Conservation (phyloP, 2,797 vertebrate species). For the Eulemur rubriventer region DNA sequence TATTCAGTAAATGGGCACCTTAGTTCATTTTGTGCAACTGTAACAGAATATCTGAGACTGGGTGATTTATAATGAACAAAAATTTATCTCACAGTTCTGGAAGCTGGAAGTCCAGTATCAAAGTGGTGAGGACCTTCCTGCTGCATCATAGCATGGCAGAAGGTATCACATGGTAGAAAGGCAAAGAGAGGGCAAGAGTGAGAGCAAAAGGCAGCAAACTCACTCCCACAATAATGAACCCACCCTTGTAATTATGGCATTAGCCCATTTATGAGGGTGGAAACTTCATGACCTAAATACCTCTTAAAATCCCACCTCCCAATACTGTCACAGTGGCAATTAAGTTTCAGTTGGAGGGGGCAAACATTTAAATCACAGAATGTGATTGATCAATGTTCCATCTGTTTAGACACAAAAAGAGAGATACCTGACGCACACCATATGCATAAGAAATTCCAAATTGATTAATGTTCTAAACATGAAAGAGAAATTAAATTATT, state of each 20-base stretch:
- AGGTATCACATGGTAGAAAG: neutral
- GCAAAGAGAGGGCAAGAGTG: too few relatives aligned
- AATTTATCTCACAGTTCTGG: neutral
- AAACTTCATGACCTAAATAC: neutral
- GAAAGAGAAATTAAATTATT: neutral
- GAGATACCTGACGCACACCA: neutral
- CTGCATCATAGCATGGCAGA: neutral
- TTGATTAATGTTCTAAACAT: neutral
- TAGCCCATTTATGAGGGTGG: neutral
- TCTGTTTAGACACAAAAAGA: neutral
- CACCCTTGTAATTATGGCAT: neutral
- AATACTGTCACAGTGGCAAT: neutral
- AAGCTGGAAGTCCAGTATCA: neutral
- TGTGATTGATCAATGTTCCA: neutral
- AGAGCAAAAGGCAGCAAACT: rapidly evolving
- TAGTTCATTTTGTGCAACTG: neutral
- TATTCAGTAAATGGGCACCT: neutral
- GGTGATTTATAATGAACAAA: neutral
- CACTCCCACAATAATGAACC: neutral
- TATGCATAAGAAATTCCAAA: neutral
- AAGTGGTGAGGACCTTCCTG: neutral
- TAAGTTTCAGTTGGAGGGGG: neutral
- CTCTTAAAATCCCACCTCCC: neutral
- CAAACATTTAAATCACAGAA: neutral
- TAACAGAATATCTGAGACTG: neutral